phyloP scores from a whole-genome alignment of 2,888 invertebrate species.

The Dione vanillae region DNA sequence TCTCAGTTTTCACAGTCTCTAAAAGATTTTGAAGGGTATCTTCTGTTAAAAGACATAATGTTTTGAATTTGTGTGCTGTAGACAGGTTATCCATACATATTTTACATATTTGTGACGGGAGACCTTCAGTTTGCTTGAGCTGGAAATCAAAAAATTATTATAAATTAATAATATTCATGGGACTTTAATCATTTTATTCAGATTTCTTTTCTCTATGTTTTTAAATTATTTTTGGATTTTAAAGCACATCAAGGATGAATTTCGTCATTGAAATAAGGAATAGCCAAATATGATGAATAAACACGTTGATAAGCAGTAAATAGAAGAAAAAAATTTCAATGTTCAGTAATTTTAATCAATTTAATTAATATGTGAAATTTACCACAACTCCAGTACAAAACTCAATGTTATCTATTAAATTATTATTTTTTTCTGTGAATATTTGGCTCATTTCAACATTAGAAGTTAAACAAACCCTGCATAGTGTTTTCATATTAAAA shows the following conservation, averaged over 20 bases:
- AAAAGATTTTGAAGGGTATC: conserved; percentile 52
- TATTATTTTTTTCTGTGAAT: conserved; percentile 50
- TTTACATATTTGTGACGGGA: conserved; percentile 58
- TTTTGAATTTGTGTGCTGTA: conserved; percentile 60
- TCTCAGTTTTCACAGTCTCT: conserved; percentile 50
- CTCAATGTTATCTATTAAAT: conserved; percentile 54
- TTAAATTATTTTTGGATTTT: too few species aligned
- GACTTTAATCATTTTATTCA: too few species aligned
- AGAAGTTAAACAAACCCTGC: conserved; percentile 59
- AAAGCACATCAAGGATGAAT: too few species aligned
- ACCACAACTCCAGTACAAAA: conserved; percentile 66
- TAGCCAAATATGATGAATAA: too few species aligned
- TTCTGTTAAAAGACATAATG: conserved; percentile 55
- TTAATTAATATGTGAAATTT: conserved; percentile 38
- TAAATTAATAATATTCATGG: too few species aligned
- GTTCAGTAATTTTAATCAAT: neutral
- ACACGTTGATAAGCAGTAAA: too few species aligned
- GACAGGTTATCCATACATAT: conserved; percentile 54
- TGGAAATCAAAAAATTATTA: conserved; percentile 44
- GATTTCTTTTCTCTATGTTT: too few species aligned
- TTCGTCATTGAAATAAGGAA: too few species aligned
- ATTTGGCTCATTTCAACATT: conserved; percentile 52
- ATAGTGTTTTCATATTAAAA: conserved; percentile 44
- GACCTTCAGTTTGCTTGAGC: conserved; percentile 51
- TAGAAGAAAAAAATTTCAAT: too few species aligned